phyloP scores from a whole-genome alignment of 2,113 vertebrate genomes.

The Acrocephalus kingi region DNA sequence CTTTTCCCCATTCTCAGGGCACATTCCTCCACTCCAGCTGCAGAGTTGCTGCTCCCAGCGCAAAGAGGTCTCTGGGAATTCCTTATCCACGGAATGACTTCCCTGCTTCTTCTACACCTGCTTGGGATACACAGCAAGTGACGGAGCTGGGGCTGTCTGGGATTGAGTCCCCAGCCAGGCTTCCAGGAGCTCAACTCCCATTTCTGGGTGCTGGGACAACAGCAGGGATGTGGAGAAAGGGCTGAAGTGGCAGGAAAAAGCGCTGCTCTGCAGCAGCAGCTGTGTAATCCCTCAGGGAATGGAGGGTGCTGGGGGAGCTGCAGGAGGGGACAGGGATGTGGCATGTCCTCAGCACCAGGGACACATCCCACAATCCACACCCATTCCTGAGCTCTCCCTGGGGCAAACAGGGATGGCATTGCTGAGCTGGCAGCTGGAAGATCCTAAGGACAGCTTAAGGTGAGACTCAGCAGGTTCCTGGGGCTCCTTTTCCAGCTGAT shows the following conservation, averaged over 20 bases:
- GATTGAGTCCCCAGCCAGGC: neutral
- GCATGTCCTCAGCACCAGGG: accelerated
- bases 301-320: neutral
- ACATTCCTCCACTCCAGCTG: neutral
- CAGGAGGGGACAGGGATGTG: neutral
- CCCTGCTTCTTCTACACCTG: neutral
- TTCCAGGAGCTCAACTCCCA: neutral
- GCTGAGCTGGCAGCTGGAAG: neutral
- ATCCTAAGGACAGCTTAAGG: neutral
- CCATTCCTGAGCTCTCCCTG: neutral
- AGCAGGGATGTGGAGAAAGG: neutral
- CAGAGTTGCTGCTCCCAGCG: neutral
- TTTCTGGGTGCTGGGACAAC: neutral
- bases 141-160: neutral
- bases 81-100: accelerated
- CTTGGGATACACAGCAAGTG: neutral
- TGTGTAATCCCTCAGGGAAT: neutral
- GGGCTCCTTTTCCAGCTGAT: neutral
- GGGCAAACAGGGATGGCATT: neutral
- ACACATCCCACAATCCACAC: neutral
- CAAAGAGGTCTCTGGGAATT: neutral
- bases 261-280: neutral
- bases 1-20: accelerated
- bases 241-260: neutral
- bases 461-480: neutral